Percentiles rank a stretch among this genome's conserved stretches.
Evolutionary conservation across 2,888 invertebrate species (phyloP).

Genomic region (Eupsilia transversa): DNA sequence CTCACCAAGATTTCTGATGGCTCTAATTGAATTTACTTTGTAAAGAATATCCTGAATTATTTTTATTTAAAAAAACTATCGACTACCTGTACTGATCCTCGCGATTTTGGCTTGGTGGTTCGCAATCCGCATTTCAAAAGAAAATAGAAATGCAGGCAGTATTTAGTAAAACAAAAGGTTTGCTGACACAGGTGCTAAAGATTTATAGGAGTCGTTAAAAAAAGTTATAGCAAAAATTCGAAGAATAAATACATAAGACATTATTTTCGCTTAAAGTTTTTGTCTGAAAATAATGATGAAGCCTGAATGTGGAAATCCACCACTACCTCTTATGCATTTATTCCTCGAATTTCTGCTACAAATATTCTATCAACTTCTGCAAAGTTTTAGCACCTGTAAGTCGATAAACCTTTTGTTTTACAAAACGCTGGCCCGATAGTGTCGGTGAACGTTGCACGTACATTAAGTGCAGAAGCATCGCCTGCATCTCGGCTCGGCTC

Average conservation of each 20-base stretch:
- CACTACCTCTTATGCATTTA: background rate
- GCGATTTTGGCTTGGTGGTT: background rate
- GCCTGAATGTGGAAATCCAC: background rate
- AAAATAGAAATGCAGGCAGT: background rate
- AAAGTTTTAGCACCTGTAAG: constrained; percentile 53
- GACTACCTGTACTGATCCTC: background rate
- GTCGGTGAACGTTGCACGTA: constrained; percentile 79
- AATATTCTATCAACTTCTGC: constrained; percentile 11
- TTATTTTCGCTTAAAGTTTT: too few relatives aligned
- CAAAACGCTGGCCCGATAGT: constrained; percentile 66
- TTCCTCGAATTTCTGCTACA: background rate
- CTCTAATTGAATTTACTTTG: constrained; percentile 8
- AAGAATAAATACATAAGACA: too few relatives aligned
- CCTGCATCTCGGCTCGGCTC: constrained; percentile 81
- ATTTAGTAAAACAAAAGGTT: background rate
- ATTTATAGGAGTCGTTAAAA: background rate
- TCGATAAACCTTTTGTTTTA: constrained; percentile 71
- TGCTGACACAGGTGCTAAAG: background rate
- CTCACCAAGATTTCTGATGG: constrained; percentile 42
- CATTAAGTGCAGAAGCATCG: constrained; percentile 75
- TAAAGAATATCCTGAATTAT: background rate
- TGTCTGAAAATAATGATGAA: background rate
- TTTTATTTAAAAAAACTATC: background rate
- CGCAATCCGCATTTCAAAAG: background rate
- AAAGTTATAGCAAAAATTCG: too few relatives aligned